Conservation (phyloP, 2,888 invertebrate genomes). For the Lasioglossum malachurum region DNA sequence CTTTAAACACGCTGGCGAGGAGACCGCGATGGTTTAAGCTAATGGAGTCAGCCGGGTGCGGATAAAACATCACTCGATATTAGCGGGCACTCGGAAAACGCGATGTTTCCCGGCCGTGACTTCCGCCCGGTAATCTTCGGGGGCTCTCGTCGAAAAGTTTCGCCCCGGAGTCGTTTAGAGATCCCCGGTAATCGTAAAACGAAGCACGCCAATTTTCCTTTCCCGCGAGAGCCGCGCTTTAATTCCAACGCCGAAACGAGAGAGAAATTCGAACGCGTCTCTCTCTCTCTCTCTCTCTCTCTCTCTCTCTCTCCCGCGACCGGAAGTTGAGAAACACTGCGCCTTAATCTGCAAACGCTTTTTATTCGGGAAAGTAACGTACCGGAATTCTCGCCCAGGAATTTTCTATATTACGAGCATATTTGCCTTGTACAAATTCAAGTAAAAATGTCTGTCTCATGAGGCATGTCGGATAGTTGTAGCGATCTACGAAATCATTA, state of each 20-base stretch:
- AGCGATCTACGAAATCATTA: not conserved
- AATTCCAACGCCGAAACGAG: not conserved
- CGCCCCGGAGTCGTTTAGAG: not conserved
- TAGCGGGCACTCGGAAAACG: slow-evolving; percentile 23
- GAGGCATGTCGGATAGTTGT: not conserved
- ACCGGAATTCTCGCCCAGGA: not conserved
- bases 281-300: not conserved
- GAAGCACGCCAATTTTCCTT: not conserved
- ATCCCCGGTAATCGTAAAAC: not conserved
- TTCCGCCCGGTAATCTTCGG: slow-evolving; percentile 1
- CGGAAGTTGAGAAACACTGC: not conserved
- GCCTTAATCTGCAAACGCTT: not conserved
- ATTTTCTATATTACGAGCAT: not conserved
- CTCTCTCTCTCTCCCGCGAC: not conserved
- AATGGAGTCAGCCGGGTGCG: slow-evolving; percentile 32
- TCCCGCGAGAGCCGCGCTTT: not conserved
- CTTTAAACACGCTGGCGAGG: slow-evolving; percentile 40
- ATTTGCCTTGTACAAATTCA: not conserved
- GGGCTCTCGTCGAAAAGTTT: not conserved
- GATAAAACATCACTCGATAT: slow-evolving; percentile 32
- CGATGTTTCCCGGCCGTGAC: not conserved
- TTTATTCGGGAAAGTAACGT: slow-evolving; percentile 1
- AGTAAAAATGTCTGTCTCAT: not conserved
- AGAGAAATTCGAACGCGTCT: not conserved
- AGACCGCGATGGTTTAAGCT: slow-evolving; percentile 47